Evolutionary conservation across 2,113 vertebrate species (phyloP).

Genomic region (Ardeotis arabs): DNA sequence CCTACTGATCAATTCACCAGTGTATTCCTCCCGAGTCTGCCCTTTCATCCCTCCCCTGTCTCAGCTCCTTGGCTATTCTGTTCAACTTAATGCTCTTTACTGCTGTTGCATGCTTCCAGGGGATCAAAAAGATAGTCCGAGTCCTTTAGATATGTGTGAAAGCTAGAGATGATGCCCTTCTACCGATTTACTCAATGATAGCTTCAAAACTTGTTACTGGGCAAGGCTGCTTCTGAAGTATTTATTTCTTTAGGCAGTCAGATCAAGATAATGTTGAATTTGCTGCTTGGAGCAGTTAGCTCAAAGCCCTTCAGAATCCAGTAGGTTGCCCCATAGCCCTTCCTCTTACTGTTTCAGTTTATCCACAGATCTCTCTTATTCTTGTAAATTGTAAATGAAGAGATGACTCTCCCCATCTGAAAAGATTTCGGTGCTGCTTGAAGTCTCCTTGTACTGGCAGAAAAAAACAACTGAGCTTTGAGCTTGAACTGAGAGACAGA

Average conservation of each 20-base stretch:
- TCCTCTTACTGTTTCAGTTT: slow-evolving; percentile 42
- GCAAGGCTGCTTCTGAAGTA: slow-evolving; percentile 2
- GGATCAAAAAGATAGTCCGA: slow-evolving; percentile 2
- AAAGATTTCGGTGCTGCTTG: slow-evolving; percentile 31
- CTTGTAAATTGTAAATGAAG: slow-evolving; percentile 55
- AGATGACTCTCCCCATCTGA: slow-evolving; percentile 23
- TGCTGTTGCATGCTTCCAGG: background rate
- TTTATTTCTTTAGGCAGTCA: slow-evolving; percentile 14
- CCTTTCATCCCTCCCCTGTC: background rate
- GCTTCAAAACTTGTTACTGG: background rate
- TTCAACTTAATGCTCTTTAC: background rate
- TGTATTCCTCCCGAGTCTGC: background rate
- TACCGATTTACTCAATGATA: background rate
- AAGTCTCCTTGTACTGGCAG: slow-evolving; percentile 25
- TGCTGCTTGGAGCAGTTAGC: background rate
- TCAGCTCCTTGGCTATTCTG: background rate
- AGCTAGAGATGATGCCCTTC: slow-evolving; percentile 5
- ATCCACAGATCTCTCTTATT: slow-evolving; percentile 47
- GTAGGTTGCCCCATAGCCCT: slow-evolving; percentile 1
- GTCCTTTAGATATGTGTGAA: background rate
- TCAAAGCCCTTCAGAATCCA: slow-evolving; percentile 6
- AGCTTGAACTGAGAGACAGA: slow-evolving; percentile 52
- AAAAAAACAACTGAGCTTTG: slow-evolving; percentile 52
- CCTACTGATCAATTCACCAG: background rate
- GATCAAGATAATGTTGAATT: slow-evolving; percentile 33